Base-by-base conservation (phyloP, 2,888 invertebrate species). In the Cyclophora albipunctata region DNA sequence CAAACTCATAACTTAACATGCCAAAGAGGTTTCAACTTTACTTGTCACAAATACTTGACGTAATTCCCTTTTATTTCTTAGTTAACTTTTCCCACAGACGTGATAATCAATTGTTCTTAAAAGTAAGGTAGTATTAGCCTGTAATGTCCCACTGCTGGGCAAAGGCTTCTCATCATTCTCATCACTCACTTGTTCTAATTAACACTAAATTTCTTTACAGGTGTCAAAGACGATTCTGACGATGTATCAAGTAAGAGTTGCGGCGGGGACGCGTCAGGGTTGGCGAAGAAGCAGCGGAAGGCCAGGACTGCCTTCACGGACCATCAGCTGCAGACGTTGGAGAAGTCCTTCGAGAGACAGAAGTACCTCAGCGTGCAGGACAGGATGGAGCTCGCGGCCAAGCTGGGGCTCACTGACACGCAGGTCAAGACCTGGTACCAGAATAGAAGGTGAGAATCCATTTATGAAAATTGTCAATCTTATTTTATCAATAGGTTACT, bases 401-500 rank as follows among this genome's bases (percentile, higher is more conserved):
- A 97, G 87, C 90, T 99, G 67, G 96, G 97, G 69, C 91, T 99
- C 52, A 98, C 97, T 44, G 99, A 99, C 85, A 99, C 99, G 48
- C 99, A 99, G 91, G 99, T 99, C 78, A 99, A 99, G 88, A 99
- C 99, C 69, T 99, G 99, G 99, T 99, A 99, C 86, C 98, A 99
- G 85, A 99, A 99, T 80, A 91, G 99, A 91, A 93, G 98, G 98
- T 97, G 80, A 90, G 92, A 42, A 20, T 20, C 20, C 20, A 20
- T 20, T 20, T 20, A 20, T 20, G 20, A 20, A n/a, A n/a, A n/a
- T 46, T 51, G 33, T 45, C 47, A n/a, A n/a, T 44, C 47, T 45
- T 37, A 51, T 45, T 48, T 20, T 20, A 20, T 1, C 20, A 20
- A 20, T 20, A 20, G 20, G 20, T 20, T 20, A 20, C 20, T 20